A percentile compares a stretch with the other conserved stretches of the same genome.
Evolutionary conservation across 2,113 vertebrate genomes (phyloP).

Genomic region (Pan troglodytes): NHGRI_mPanTro3-v2.1_pri NC_072401.2:47451001-47451500

Average conservation of each 20-base stretch:
- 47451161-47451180: not conserved
- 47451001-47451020: not conserved
- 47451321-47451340: accelerated
- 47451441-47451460: not conserved
- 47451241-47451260: not conserved
- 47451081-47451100: not conserved
- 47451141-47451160: not conserved
- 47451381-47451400: accelerated
- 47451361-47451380: not conserved
- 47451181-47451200: not conserved
- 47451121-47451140: not conserved
- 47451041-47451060: not conserved
- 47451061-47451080: not conserved
- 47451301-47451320: not conserved
- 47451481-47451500: not conserved
- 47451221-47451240: not conserved
- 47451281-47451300: not conserved
- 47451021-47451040: not conserved
- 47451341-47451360: not conserved
- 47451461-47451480: not conserved
- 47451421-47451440: not conserved
- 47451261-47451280: not conserved
- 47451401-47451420: not conserved
- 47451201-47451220: not conserved
- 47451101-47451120: not conserved